These are phyloP conservation scores for Clinocottus analis DNA, from an alignment of 2,113 vertebrate species.

Conservation along the genomic window DNA sequence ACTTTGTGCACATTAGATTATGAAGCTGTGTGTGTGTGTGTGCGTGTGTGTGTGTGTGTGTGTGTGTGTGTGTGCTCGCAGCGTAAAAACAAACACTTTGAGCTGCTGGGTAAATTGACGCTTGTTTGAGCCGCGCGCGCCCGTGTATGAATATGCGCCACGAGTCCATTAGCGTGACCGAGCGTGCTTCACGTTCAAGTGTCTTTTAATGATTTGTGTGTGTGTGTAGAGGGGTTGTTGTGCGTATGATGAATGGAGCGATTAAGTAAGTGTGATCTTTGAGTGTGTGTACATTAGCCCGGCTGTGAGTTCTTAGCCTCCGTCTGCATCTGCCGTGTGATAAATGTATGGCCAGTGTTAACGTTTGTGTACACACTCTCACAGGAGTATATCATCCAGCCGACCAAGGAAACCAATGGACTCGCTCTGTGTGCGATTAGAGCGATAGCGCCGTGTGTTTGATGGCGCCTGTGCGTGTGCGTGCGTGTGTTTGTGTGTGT, in stretches of 20 bases:
- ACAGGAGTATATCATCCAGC: slow-evolving; percentile 33
- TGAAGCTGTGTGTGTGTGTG: background rate
- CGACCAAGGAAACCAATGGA: slow-evolving; percentile 49
- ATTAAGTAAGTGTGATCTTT: slow-evolving; percentile 38
- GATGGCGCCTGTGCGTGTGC: slow-evolving; percentile 30
- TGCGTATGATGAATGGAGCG: slow-evolving; percentile 30
- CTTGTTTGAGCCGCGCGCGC: slow-evolving; percentile 49
- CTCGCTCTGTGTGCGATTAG: slow-evolving; percentile 13
- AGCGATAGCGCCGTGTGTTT: slow-evolving; percentile 45
- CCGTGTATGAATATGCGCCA: slow-evolving; percentile 75
- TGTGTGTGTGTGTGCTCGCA: slow-evolving; percentile 51
- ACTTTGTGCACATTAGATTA: slow-evolving; percentile 70
- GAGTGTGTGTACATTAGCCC: slow-evolving; percentile 58
- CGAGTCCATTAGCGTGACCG: slow-evolving; percentile 69
- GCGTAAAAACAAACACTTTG: slow-evolving; percentile 75
- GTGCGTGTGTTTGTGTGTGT: slow-evolving; percentile 52
- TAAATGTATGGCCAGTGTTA: slow-evolving; percentile 46
- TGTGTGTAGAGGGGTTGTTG: background rate
- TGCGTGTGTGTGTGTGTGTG: background rate
- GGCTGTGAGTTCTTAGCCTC: slow-evolving; percentile 57
- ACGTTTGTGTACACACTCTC: slow-evolving; percentile 37
- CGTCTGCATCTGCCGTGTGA: slow-evolving; percentile 55
- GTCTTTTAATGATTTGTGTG: slow-evolving; percentile 55
- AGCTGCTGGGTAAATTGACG: slow-evolving; percentile 67
- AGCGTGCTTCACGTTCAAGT: slow-evolving; percentile 61